These are phyloP conservation scores for Pangasius sanitwongsei DNA, from an alignment of 2,797 vertebrate genomes.

Conservation along the genomic window DNA sequence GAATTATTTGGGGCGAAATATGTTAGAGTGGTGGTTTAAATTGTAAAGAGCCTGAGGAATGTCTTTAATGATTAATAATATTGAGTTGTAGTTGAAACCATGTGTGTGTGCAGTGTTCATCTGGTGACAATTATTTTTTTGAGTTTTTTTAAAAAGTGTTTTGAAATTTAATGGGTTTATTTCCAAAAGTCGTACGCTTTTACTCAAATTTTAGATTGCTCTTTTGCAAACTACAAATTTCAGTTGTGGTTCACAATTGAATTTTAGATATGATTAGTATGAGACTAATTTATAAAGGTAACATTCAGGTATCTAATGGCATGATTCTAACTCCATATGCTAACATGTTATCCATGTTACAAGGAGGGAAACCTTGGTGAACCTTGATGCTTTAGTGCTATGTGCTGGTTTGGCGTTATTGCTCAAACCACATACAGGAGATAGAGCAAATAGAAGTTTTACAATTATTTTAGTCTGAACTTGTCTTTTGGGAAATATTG, in stretches of 20 bases:
- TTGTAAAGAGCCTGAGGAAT: no score
- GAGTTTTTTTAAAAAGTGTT: no score
- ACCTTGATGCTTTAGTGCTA: neutral
- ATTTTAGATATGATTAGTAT: neutral
- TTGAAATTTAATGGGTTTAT: no score
- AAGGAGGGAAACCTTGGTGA: neutral
- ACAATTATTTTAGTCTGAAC: neutral
- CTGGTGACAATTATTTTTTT: no score
- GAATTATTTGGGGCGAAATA: no score
- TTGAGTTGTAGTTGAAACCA: no score
- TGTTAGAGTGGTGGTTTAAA: no score
- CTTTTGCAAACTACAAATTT: constrained; percentile 39
- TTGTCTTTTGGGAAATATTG: neutral
- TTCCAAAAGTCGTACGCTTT: neutral
- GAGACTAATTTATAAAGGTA: neutral
- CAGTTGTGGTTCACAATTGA: neutral
- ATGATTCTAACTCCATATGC: neutral
- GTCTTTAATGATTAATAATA: no score
- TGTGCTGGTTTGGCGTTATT: neutral
- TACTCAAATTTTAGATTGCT: constrained; percentile 1
- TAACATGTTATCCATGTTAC: neutral
- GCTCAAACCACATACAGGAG: neutral
- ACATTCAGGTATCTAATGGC: neutral
- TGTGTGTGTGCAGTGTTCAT: no score
- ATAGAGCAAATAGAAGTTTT: neutral